Evolutionary conservation across 2,888 invertebrate species (phyloP).

Genomic region (Sphinx pinastri): DNA sequence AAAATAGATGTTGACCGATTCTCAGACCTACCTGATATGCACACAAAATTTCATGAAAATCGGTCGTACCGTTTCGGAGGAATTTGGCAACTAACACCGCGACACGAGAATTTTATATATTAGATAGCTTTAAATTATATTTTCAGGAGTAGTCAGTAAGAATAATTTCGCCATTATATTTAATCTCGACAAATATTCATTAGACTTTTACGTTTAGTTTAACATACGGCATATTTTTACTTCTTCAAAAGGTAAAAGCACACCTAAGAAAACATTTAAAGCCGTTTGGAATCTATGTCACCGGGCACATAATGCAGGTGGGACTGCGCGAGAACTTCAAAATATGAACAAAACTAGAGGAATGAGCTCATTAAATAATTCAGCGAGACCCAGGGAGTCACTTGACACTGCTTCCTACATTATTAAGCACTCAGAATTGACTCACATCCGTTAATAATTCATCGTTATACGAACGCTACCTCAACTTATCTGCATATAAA

Average conservation of each 20-base stretch:
- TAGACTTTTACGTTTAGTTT: not conserved
- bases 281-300: not conserved
- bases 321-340: slow-evolving; percentile 26
- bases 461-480: slow-evolving; percentile 42
- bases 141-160: too few species aligned
- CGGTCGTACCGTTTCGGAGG: too few species aligned
- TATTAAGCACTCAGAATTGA: slow-evolving; percentile 59
- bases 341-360: slow-evolving; percentile 43
- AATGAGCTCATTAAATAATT: slow-evolving; percentile 60
- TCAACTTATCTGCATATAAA: not conserved
- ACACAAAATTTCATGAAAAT: too few species aligned
- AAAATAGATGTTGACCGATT: too few species aligned
- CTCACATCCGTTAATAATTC: slow-evolving; percentile 53
- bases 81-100: too few species aligned
- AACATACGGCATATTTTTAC: not conserved
- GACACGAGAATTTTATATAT: too few species aligned
- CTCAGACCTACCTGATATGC: too few species aligned
- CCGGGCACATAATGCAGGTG: not conserved
- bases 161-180: too few species aligned
- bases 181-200: too few species aligned
- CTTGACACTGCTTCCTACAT: slow-evolving; percentile 57
- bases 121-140: too few species aligned
- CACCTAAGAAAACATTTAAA: not conserved
- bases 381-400: slow-evolving; percentile 49
- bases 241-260: not conserved